A percentile compares a stretch with the other conserved stretches of the same genome.
Evolutionary conservation across 2,797 vertebrate species (phyloP).

Genomic region (Toxotes lorentzi): DNA sequence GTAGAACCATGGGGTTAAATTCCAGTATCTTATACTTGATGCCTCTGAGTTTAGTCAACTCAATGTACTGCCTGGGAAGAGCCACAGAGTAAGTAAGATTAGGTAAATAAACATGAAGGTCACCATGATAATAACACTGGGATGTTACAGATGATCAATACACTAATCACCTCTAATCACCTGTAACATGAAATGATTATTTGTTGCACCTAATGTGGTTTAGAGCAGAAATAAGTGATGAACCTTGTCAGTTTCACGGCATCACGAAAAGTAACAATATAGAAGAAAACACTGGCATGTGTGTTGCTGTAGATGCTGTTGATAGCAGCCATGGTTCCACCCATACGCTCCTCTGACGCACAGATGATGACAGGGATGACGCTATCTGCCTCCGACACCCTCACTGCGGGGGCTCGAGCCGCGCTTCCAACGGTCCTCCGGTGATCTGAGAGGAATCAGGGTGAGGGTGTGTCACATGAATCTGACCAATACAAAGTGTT

Average conservation of each 20-base stretch:
- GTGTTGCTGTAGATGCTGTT: constrained; percentile 96
- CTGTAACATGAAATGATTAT: background rate
- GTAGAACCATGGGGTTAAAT: constrained; percentile 94
- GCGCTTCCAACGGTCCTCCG: constrained; percentile 20
- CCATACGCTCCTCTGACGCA: constrained; percentile 90
- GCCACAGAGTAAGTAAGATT: background rate
- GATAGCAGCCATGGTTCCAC: constrained; percentile 92
- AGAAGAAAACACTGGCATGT: constrained; percentile 90
- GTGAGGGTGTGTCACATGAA: background rate
- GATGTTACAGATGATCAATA: background rate
- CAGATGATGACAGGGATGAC: constrained; percentile 93
- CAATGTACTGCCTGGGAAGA: constrained; percentile 91
- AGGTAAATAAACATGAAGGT: background rate
- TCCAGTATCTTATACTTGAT: constrained; percentile 94
- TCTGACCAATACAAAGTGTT: too few species aligned
- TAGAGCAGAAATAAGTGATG: background rate
- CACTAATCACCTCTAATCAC: background rate
- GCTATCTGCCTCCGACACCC: constrained; percentile 62
- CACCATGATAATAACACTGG: background rate
- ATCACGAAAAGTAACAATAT: constrained; percentile 91
- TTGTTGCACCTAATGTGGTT: background rate
- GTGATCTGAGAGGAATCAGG: constrained; percentile 49
- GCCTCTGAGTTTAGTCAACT: constrained; percentile 90
- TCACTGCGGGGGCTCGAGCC: background rate
- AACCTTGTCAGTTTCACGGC: constrained; percentile 89